phyloP scores from a whole-genome alignment of 2,113 vertebrate genomes.

The Ovibos moschatus region DNA sequence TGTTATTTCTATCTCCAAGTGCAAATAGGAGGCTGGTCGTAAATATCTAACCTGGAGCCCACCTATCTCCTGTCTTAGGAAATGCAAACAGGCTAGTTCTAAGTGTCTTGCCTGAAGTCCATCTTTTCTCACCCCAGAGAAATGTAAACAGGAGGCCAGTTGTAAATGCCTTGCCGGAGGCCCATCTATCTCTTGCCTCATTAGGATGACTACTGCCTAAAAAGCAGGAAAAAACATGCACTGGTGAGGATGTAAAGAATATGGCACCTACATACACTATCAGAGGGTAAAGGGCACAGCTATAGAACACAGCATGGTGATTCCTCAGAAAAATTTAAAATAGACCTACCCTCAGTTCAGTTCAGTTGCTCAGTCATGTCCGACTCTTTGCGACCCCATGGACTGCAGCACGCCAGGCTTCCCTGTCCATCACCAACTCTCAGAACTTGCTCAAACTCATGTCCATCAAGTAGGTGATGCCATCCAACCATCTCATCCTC shows the following conservation, averaged over 20 bases:
- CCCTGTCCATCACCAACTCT: background rate
- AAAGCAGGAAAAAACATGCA: background rate
- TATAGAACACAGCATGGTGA: fast-evolving
- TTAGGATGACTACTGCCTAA: background rate
- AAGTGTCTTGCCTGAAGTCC: background rate
- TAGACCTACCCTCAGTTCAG: background rate
- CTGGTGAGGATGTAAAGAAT: background rate
- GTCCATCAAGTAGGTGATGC: background rate
- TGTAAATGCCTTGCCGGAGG: background rate
- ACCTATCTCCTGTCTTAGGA: background rate
- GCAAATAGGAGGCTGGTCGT: background rate
- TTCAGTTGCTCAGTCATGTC: background rate
- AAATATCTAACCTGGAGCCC: background rate
- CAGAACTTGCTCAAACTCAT: background rate
- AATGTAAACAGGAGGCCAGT: background rate
- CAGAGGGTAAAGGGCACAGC: background rate
- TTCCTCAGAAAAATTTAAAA: background rate
- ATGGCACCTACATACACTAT: too few species aligned
- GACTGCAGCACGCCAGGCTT: background rate
- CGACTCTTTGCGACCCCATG: background rate
- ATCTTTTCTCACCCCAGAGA: background rate
- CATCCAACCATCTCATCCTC: background rate
- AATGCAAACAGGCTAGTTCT: background rate
- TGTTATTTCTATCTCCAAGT: background rate
- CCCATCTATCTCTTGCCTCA: background rate